Evolutionary conservation across 2,888 invertebrate species (phyloP).

Genomic region (Anthophora plumipes): DNA sequence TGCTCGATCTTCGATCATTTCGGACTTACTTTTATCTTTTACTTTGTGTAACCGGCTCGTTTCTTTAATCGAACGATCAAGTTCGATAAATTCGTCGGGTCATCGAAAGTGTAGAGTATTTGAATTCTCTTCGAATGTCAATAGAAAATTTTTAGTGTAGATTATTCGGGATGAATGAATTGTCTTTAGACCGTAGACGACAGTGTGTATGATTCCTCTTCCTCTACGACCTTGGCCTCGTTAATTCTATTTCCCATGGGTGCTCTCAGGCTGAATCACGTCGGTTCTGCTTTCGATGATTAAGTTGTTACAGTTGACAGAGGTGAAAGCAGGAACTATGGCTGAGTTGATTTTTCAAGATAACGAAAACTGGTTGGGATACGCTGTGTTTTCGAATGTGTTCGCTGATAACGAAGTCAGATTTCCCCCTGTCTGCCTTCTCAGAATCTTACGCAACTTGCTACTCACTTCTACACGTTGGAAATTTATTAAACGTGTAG

Average conservation of each 20-base stretch:
- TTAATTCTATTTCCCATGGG: constrained; percentile 50
- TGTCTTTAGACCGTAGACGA: neutral
- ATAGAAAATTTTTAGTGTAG: too few relatives aligned
- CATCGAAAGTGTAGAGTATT: too few relatives aligned
- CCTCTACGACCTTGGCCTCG: constrained; percentile 52
- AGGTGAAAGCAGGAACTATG: constrained; percentile 53
- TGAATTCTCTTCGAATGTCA: too few relatives aligned
- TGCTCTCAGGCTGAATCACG: constrained; percentile 32
- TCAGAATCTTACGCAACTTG: constrained; percentile 12
- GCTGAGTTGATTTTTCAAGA: constrained; percentile 46
- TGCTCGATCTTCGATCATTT: too few relatives aligned
- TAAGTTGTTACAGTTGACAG: constrained; percentile 36
- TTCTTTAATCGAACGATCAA: too few relatives aligned
- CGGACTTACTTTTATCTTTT: too few relatives aligned
- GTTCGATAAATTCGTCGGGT: too few relatives aligned
- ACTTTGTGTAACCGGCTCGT: too few relatives aligned
- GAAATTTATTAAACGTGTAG: neutral
- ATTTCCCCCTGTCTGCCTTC: constrained; percentile 17
- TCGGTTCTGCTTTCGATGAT: constrained; percentile 44
- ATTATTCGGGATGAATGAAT: too few relatives aligned
- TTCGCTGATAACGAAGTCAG: constrained; percentile 41
- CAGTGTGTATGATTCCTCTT: constrained; percentile 36
- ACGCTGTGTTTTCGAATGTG: constrained; percentile 13
- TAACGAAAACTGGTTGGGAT: constrained; percentile 55
- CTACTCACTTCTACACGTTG: neutral